Evolutionary conservation across 2,888 invertebrate genomes (phyloP).

Genomic region (Nomada flava): DNA sequence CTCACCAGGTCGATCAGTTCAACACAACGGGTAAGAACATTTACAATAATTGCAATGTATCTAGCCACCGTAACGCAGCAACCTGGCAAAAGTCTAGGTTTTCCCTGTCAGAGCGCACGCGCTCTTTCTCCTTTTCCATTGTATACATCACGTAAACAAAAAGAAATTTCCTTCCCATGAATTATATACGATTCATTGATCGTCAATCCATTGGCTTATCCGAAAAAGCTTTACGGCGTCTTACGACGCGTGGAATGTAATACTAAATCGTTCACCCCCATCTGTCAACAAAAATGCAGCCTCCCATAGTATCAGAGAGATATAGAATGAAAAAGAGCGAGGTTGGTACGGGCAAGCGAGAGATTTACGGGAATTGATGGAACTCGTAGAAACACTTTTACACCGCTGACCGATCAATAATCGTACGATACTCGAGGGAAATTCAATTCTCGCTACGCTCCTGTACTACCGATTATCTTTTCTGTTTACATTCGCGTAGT

Average conservation of each 20-base stretch:
- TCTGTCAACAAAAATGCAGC: conserved; percentile 47
- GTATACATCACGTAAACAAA: conserved; percentile 69
- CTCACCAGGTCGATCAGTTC: conserved; percentile 82
- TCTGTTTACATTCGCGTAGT: conserved; percentile 24
- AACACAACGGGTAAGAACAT: conserved; percentile 78
- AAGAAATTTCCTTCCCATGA: conserved; percentile 34
- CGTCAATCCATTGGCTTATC: not conserved
- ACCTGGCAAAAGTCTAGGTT: conserved; percentile 53
- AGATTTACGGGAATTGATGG: not conserved
- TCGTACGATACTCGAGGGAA: not conserved
- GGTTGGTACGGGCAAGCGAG: not conserved
- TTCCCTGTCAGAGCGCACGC: conserved; percentile 65
- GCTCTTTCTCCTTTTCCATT: conserved; percentile 42
- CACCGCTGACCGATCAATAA: not conserved
- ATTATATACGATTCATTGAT: not conserved
- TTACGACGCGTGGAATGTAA: not conserved
- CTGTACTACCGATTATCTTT: conserved; percentile 4
- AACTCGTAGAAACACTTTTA: not conserved
- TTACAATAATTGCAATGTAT: not conserved
- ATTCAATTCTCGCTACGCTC: not conserved
- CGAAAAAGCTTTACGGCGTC: not conserved
- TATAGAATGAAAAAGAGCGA: not conserved
- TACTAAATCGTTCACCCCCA: conserved; percentile 8
- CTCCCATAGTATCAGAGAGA: conserved; percentile 13
- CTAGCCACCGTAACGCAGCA: conserved; percentile 3